These are phyloP conservation scores for Tinea semifulvella DNA, from an alignment of 2,888 invertebrate species.

Conservation along the genomic window DNA sequence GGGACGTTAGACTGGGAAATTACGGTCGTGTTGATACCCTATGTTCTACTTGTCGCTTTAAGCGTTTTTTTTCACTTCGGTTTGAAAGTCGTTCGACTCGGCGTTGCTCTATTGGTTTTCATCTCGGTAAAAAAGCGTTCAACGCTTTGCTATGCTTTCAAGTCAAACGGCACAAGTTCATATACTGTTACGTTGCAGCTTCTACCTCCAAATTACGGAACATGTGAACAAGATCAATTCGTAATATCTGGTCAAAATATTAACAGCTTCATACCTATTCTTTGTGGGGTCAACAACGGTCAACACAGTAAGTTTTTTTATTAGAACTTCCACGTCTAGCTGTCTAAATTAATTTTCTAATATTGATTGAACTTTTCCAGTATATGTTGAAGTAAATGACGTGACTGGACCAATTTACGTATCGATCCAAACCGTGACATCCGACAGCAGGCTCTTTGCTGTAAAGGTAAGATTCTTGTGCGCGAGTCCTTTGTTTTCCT, in stretches of 20 bases:
- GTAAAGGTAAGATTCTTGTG: conserved; percentile 66
- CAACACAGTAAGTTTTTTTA: conserved; percentile 70
- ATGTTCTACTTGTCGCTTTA: too few relatives aligned
- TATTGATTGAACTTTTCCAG: conserved; percentile 52
- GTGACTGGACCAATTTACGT: conserved; percentile 71
- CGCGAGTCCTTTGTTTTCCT: too few relatives aligned
- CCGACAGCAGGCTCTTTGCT: conserved; percentile 67
- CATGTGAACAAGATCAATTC: conserved; percentile 75
- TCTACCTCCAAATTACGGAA: conserved; percentile 72
- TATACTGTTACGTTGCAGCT: conserved; percentile 65
- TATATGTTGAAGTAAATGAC: conserved; percentile 75
- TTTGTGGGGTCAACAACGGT: conserved; percentile 81
- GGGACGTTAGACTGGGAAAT: too few relatives aligned
- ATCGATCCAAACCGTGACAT: conserved; percentile 68
- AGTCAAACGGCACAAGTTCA: too few relatives aligned
- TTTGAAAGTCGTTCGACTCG: too few relatives aligned
- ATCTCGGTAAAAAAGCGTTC: too few relatives aligned
- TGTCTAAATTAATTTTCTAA: too few relatives aligned
- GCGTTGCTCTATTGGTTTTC: too few relatives aligned
- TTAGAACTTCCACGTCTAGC: too few relatives aligned
- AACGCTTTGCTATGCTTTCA: too few relatives aligned
- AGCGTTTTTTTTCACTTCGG: too few relatives aligned
- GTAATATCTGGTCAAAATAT: conserved; percentile 75
- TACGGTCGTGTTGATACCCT: too few relatives aligned
- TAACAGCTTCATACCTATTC: conserved; percentile 72